Evolutionary conservation across 2,113 vertebrate species (phyloP).

Genomic region (Phrynosoma platyrhinos): DNA sequence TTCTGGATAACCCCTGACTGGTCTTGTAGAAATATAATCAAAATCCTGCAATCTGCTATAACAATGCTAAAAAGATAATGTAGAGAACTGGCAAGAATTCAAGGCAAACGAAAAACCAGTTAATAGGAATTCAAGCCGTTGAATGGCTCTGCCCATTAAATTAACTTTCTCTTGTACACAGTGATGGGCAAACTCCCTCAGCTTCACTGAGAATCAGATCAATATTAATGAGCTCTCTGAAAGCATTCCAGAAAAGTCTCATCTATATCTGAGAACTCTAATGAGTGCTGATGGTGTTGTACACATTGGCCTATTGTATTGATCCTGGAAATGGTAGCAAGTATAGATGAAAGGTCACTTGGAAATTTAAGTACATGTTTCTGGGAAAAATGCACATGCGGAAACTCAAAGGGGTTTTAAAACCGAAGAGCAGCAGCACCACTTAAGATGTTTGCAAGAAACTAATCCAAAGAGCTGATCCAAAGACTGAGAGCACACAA

Average conservation of each 20-base stretch:
- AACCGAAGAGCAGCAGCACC: background rate
- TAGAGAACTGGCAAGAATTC: background rate
- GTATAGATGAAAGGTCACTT: background rate
- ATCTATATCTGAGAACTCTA: background rate
- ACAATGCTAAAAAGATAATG: background rate
- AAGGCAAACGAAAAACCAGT: background rate
- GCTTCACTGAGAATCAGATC: background rate
- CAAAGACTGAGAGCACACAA: background rate
- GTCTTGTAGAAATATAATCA: background rate
- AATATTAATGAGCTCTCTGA: slow-evolving; percentile 5
- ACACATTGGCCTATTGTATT: background rate
- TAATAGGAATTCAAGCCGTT: background rate
- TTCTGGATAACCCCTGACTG: background rate
- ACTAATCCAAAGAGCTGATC: background rate
- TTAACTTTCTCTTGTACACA: background rate
- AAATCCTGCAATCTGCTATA: background rate
- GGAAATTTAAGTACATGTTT: background rate
- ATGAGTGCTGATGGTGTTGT: background rate
- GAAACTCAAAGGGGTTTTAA: background rate
- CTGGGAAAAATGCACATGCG: background rate
- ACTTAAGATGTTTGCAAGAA: background rate
- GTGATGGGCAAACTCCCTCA: background rate
- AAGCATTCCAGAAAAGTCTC: background rate
- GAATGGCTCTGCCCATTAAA: background rate
- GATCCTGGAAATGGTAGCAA: background rate